Percentiles rank a stretch among this genome's conserved stretches.
These are phyloP conservation scores for Macaria notata DNA, from an alignment of 2,888 invertebrate species.

Conservation along the genomic window DNA sequence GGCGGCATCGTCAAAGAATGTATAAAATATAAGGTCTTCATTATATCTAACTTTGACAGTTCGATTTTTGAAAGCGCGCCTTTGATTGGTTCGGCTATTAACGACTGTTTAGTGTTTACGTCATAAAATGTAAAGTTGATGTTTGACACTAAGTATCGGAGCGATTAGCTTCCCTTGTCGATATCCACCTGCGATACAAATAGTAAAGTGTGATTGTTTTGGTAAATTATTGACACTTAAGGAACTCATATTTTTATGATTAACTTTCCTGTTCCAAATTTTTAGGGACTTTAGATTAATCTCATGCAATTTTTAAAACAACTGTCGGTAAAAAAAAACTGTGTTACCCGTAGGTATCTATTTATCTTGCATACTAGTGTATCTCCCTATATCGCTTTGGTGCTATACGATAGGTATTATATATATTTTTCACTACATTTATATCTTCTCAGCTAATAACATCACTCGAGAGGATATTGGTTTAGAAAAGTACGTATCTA, in stretches of 20 bases:
- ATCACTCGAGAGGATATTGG: slow-evolving; percentile 4
- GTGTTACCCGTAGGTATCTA: too few relatives aligned
- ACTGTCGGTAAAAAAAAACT: too few relatives aligned
- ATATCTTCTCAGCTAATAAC: neutral
- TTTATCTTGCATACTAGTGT: too few relatives aligned
- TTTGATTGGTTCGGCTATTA: slow-evolving; percentile 56
- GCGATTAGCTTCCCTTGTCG: slow-evolving; percentile 39
- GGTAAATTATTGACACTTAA: too few relatives aligned
- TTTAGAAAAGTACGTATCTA: slow-evolving; percentile 15
- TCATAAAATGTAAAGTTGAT: slow-evolving; percentile 45
- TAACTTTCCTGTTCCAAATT: neutral
- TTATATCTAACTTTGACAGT: slow-evolving; percentile 71
- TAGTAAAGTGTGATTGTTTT: neutral
- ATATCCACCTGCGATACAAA: slow-evolving; percentile 41
- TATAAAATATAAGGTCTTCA: slow-evolving; percentile 71
- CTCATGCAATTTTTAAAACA: neutral
- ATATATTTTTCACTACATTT: neutral
- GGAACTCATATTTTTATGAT: neutral
- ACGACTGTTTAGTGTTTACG: slow-evolving; percentile 40
- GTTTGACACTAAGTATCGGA: slow-evolving; percentile 42
- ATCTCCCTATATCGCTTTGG: too few relatives aligned
- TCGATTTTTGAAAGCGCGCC: slow-evolving; percentile 63
- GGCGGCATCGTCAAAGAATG: slow-evolving; percentile 73
- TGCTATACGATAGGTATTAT: too few relatives aligned
- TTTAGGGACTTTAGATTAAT: neutral